phyloP scores from a whole-genome alignment of 2,113 vertebrate genomes.

The Vireo altiloquus region DNA sequence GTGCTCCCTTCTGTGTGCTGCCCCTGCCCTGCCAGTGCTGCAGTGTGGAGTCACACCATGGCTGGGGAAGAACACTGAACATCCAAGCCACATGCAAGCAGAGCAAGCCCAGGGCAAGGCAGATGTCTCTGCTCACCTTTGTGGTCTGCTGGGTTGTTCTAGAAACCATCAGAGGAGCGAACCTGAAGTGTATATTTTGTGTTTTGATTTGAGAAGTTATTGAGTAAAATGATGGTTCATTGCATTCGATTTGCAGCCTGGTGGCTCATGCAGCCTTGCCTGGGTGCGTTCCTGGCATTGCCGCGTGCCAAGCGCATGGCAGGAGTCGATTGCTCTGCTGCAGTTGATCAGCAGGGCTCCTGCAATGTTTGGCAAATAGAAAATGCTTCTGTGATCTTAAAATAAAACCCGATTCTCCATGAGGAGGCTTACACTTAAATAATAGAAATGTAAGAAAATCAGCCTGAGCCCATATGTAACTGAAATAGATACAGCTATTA shows the following conservation, averaged over 20 bases:
- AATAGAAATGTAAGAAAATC: neutral
- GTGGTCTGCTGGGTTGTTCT: neutral
- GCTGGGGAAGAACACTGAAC: neutral
- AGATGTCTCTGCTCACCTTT: neutral
- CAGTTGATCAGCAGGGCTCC: conserved; percentile 29
- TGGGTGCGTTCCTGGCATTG: conserved; percentile 22
- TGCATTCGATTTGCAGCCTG: conserved; percentile 22
- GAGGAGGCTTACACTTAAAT: neutral
- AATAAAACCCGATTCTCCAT: conserved; percentile 26
- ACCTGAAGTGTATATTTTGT: neutral
- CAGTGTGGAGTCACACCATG: fast-evolving
- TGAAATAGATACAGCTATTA: neutral
- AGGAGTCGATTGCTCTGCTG: conserved; percentile 46
- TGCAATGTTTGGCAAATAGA: neutral
- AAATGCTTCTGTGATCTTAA: conserved; percentile 18
- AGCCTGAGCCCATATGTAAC: neutral
- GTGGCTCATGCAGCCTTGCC: conserved; percentile 29
- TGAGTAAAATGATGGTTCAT: conserved; percentile 28
- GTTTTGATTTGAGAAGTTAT: conserved; percentile 42
- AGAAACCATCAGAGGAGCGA: neutral
- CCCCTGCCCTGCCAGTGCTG: neutral
- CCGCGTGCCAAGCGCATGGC: neutral
- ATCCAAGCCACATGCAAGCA: neutral
- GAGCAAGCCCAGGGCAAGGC: neutral
- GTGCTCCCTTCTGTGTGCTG: neutral